phyloP scores from a whole-genome alignment of 2,113 vertebrate genomes.

The Colaptes auratus region DNA sequence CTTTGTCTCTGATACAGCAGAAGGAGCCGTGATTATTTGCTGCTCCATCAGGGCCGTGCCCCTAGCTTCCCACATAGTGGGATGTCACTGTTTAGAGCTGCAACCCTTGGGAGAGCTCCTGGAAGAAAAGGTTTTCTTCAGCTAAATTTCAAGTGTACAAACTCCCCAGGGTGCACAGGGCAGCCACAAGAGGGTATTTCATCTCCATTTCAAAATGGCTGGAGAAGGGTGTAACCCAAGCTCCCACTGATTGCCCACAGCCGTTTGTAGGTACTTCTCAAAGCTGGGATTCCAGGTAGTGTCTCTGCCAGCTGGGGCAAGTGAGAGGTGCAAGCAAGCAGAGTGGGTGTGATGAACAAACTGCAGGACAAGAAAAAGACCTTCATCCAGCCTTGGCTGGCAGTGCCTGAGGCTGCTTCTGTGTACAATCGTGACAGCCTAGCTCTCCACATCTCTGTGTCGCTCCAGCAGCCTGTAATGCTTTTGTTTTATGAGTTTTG shows the following conservation, averaged over 20 bases:
- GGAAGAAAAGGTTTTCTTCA: neutral
- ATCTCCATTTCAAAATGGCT: neutral
- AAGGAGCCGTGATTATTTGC: neutral
- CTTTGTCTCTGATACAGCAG: neutral
- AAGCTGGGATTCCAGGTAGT: neutral
- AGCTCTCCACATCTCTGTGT: accelerated
- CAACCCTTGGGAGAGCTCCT: neutral
- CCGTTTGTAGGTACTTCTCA: neutral
- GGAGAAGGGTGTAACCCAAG: neutral
- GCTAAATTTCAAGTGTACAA: neutral
- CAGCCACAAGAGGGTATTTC: neutral
- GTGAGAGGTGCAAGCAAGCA: neutral
- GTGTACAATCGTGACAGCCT: neutral
- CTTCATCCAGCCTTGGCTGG: neutral
- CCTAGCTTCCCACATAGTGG: accelerated
- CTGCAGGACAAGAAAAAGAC: neutral
- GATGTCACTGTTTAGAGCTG: neutral
- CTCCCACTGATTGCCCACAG: neutral
- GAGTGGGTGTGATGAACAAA: neutral
- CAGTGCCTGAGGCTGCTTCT: neutral
- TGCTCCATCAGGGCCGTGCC: neutral
- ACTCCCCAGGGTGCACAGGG: neutral
- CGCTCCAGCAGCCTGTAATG: neutral
- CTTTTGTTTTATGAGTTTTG: neutral
- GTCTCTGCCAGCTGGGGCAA: neutral